phyloP scores from a whole-genome alignment of 1,140 invertebrate genomes.

The Drepana arcuata region DNA sequence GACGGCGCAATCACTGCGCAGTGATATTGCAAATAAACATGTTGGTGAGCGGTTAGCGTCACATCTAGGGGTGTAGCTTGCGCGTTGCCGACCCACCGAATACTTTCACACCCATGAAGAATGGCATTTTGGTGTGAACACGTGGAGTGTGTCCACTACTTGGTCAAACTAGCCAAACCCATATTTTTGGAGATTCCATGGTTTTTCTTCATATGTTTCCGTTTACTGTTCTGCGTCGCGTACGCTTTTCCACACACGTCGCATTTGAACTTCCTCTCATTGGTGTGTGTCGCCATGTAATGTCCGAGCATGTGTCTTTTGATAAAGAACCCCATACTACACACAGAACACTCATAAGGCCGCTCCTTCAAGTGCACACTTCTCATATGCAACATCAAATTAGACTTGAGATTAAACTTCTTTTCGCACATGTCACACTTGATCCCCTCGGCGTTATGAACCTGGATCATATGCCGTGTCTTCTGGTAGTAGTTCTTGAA shows the following conservation, averaged over 20 bases:
- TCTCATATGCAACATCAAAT: conserved; percentile 53
- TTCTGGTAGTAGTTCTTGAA: conserved; percentile 65
- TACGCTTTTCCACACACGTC: conserved; percentile 56
- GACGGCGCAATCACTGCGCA: too few relatives aligned
- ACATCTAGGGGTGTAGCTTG: too few relatives aligned
- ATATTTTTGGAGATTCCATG: conserved; percentile 43
- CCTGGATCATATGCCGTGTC: conserved; percentile 57
- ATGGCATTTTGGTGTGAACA: too few relatives aligned
- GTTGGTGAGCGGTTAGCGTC: too few relatives aligned
- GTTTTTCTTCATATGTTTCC: conserved; percentile 62
- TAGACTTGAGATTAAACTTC: conserved; percentile 53
- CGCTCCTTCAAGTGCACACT: conserved; percentile 57
- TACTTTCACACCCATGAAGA: too few relatives aligned
- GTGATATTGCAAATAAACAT: too few relatives aligned
- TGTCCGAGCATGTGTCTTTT: conserved; percentile 54
- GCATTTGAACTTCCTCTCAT: conserved; percentile 57
- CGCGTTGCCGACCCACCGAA: too few relatives aligned
- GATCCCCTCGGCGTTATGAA: conserved; percentile 51
- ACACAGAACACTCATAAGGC: conserved; percentile 53
- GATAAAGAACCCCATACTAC: conserved; percentile 58
- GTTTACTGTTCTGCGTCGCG: conserved; percentile 50
- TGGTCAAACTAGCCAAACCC: too few relatives aligned
- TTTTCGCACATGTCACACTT: conserved; percentile 58
- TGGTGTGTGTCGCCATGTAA: too few relatives aligned
- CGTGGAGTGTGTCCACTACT: too few relatives aligned